Conservation (phyloP, 2,888 invertebrate species). For the Pterostichus niger region DNA sequence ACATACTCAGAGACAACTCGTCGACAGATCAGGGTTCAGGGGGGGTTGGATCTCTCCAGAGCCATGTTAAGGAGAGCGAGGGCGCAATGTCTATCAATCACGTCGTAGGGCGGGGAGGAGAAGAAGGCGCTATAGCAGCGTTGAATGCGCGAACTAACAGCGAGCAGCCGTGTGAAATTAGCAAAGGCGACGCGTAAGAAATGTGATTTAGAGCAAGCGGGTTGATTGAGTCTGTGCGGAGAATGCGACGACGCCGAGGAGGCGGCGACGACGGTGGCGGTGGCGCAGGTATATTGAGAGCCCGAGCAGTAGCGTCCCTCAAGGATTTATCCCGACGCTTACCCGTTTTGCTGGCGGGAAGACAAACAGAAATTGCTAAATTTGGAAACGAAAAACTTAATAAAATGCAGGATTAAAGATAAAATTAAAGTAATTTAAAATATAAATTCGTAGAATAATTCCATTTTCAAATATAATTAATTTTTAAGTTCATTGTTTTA, state of each 20-base stretch:
- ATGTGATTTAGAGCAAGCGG: conserved; percentile 64
- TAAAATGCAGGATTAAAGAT: too few relatives aligned
- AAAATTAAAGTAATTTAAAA: too few relatives aligned
- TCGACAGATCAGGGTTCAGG: conserved; percentile 34
- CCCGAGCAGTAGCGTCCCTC: background rate
- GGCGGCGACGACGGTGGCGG: conserved; percentile 20
- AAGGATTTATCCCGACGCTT: too few relatives aligned
- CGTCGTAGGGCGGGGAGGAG: background rate
- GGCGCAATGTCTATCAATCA: conserved; percentile 35
- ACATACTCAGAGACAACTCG: background rate
- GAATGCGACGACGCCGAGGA: conserved; percentile 24
- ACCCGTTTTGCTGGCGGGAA: too few relatives aligned
- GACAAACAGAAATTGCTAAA: too few relatives aligned
- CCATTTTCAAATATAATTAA: too few relatives aligned
- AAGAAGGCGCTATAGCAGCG: background rate
- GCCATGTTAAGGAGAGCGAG: background rate
- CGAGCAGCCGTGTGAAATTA: conserved; percentile 64
- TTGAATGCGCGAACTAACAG: conserved; percentile 39
- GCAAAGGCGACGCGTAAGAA: conserved; percentile 63
- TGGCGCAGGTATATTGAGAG: conserved; percentile 11
- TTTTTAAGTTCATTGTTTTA: too few relatives aligned
- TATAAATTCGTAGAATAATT: too few relatives aligned
- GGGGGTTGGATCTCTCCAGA: background rate
- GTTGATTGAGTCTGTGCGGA: conserved; percentile 63
- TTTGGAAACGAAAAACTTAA: too few relatives aligned